These are phyloP conservation scores for Caenorhabditis sp. DNA, from an alignment of 2,888 invertebrate genomes.

Conservation along the genomic window DNA sequence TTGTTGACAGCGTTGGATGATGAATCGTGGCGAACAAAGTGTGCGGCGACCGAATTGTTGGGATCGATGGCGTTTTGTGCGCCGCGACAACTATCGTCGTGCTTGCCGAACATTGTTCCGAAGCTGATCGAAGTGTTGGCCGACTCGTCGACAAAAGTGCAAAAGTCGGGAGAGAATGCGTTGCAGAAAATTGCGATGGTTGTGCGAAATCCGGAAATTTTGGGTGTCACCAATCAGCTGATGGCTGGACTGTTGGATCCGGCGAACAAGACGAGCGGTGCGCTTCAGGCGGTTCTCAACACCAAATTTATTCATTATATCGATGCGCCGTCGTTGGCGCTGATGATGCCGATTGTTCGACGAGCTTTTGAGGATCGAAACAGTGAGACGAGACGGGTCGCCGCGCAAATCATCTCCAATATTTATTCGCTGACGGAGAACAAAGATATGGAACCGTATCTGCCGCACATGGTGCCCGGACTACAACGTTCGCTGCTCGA, in stretches of 20 bases:
- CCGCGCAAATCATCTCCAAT: slow-evolving; percentile 98
- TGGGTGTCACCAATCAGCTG: slow-evolving; percentile 53
- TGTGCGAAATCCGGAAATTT: slow-evolving; percentile 97
- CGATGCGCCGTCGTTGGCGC: slow-evolving; percentile 94
- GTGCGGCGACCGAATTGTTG: slow-evolving; percentile 71
- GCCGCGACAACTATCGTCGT: slow-evolving; percentile 95
- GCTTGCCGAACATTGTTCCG: slow-evolving; percentile 96
- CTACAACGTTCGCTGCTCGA: slow-evolving; percentile 92
- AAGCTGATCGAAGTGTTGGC: slow-evolving; percentile 93
- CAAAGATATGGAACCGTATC: slow-evolving; percentile 93
- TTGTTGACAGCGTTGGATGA: slow-evolving; percentile 90
- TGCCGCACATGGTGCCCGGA: slow-evolving; percentile 94
- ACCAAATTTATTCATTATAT: slow-evolving; percentile 95
- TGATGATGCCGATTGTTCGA: slow-evolving; percentile 99
- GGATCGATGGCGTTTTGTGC: slow-evolving; percentile 98
- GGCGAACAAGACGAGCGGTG: slow-evolving; percentile 81
- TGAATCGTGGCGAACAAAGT: slow-evolving; percentile 98
- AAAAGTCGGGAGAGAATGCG: slow-evolving; percentile 80
- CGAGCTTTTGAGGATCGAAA: slow-evolving; percentile 96
- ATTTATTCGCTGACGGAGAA: slow-evolving; percentile 99
- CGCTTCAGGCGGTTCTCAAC: slow-evolving; percentile 60
- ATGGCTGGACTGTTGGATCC: slow-evolving; percentile 75
- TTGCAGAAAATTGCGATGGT: slow-evolving; percentile 94
- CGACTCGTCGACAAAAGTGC: slow-evolving; percentile 82
- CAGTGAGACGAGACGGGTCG: slow-evolving; percentile 97